These are phyloP conservation scores for Tenthredo distinguenda DNA, from an alignment of 2,888 invertebrate genomes.

Conservation along the genomic window DNA sequence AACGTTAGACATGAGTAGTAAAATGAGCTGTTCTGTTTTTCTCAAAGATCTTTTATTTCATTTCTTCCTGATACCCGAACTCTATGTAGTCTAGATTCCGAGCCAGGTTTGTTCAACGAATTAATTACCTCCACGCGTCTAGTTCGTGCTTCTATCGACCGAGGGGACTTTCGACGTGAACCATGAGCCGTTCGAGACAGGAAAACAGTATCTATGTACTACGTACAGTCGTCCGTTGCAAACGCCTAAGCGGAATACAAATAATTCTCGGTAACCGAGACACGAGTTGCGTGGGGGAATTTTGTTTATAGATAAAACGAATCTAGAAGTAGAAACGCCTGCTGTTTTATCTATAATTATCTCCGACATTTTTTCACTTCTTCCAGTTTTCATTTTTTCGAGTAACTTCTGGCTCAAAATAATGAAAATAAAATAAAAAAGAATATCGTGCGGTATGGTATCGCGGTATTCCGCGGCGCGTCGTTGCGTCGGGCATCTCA, in stretches of 20 bases:
- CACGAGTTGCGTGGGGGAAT: not conserved
- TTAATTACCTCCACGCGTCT: constrained; percentile 43
- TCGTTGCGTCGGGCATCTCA: not conserved
- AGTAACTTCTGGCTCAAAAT: too few species aligned
- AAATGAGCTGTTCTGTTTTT: not conserved
- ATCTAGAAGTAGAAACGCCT: not conserved
- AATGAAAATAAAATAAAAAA: too few species aligned
- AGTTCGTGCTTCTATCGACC: constrained; percentile 41
- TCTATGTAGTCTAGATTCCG: constrained; percentile 1
- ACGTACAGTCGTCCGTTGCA: not conserved
- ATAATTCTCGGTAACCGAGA: constrained; percentile 6
- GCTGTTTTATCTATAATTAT: not conserved
- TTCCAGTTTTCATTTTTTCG: not conserved
- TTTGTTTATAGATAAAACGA: not conserved
- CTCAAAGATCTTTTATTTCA: not conserved
- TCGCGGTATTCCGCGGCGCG: not conserved
- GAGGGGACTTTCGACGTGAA: constrained; percentile 22
- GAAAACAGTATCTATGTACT: constrained; percentile 5
- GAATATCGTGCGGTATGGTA: not conserved
- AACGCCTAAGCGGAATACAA: constrained; percentile 24
- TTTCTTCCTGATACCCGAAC: not conserved
- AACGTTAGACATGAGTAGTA: not conserved
- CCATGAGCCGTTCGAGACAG: not conserved
- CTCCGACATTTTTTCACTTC: not conserved
- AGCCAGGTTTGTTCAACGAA: constrained; percentile 7